Base-by-base conservation (phyloP, 2,888 invertebrate genomes). In the Nezara viridula region DNA sequence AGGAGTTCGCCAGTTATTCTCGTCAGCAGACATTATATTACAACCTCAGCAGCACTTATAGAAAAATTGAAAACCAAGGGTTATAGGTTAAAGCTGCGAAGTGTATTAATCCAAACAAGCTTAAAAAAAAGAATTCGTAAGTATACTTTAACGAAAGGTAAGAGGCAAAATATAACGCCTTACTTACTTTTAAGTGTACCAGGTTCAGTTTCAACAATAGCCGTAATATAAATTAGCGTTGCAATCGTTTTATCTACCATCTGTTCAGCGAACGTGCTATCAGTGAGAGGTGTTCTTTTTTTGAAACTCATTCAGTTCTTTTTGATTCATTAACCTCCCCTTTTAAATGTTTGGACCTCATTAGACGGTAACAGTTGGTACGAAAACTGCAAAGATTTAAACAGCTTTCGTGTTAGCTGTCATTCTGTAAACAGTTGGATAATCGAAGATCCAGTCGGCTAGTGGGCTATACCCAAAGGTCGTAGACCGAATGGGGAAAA, bases 1-100 rank as follows among this genome's bases (percentile, higher is more conserved):
- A 90, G 95, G 95, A 9, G 96, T 96, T 91, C 96, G 94, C 98
- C 98, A 98, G 90, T 93, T 93, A 91, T 87, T 87, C 66, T 95
- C 94, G 89, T 94, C 94, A 5, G 93, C 92, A 52, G 93, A 91
- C 93, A 93, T 88, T 88, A 81, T 88, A 81, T 88, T 88, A 73
- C 66, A 60, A 88, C 60, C 60, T 88, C 88, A 88, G 88, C 81
- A 88, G 81, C 73, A 66, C 66, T 73, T 81, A 88, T 47, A 88
- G 49, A 88, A 44, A 88, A 88, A 81, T 52, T 50, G 52, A 88
- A 88, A 81, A 49, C 87, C 60, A 87, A 87, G 66, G 37, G 88
- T 88, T 88, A 88, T 37, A 81, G 81, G 88, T 88, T 88, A 88
- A 88, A 88, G 88, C 44, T 77, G 77, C 88, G 81, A 88, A 88